Conservation (phyloP, 2,113 vertebrate species). For the Podiceps cristatus region DNA sequence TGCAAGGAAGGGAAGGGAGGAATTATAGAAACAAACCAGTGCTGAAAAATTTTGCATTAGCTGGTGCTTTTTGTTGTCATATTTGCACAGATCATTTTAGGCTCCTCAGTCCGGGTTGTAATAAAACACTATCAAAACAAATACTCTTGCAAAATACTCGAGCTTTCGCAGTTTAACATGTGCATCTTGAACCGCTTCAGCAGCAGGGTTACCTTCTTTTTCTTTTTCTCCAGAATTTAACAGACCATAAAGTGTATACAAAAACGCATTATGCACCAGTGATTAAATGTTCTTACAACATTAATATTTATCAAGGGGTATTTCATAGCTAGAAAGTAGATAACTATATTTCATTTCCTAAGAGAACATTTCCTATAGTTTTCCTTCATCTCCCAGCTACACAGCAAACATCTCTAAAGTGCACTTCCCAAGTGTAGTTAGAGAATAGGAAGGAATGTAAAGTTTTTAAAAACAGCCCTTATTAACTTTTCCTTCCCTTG, state of each 20-base stretch:
- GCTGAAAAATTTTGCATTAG: constrained; percentile 74
- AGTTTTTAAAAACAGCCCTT: constrained; percentile 88
- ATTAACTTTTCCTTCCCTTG: constrained; percentile 84
- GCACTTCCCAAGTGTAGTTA: constrained; percentile 82
- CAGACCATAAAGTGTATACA: constrained; percentile 78
- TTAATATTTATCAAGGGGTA: constrained; percentile 75
- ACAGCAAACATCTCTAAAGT: constrained; percentile 79
- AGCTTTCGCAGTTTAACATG: constrained; percentile 76
- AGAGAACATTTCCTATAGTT: constrained; percentile 78
- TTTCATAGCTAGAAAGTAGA: constrained; percentile 78
- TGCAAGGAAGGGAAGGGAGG: constrained; percentile 19
- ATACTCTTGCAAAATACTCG: constrained; percentile 79
- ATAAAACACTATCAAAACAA: constrained; percentile 79
- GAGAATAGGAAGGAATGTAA: constrained; percentile 86
- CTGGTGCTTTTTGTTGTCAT: constrained; percentile 70
- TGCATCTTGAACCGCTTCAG: constrained; percentile 78
- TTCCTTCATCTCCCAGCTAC: constrained; percentile 80
- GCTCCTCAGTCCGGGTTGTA: constrained; percentile 68
- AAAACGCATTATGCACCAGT: constrained; percentile 79
- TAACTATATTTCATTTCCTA: constrained; percentile 81
- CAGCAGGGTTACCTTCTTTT: constrained; percentile 76
- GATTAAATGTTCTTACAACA: constrained; percentile 73
- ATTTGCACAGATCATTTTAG: constrained; percentile 77
- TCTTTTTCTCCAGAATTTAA: constrained; percentile 76
- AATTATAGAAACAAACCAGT: constrained; percentile 73